Evolutionary conservation across 2,797 vertebrate genomes (phyloP), one percentile per base, ranked within the genome.

Genomic region (Acomys russatus): DNA sequence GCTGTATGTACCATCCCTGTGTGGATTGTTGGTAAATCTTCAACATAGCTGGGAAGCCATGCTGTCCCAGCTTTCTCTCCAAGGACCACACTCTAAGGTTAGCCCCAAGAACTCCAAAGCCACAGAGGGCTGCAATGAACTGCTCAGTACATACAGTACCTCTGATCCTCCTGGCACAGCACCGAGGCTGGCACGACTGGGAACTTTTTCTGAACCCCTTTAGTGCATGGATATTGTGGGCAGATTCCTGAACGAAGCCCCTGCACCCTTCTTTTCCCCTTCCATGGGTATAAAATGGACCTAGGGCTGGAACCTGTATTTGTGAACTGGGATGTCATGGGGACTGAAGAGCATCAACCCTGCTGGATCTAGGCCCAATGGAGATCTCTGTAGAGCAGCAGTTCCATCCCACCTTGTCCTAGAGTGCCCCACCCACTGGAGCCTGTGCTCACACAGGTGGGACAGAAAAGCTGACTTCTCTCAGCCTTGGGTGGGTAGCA

Each of bases 401-500:
- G 86, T 44, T 35, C 76, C 68, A n/a, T 76, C 73, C 71, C 3
- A 82, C 49, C 73, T 71, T 44, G 10, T 82, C 70, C 25, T 71
- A 54, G 20, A 87, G 25, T 82, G 88, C 59, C 49, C 61, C 1
- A 10, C 93, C 91, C 68, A 92, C 12, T 77, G 35, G 22, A 74
- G 83, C 79, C 66, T 66, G 35, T 91, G 97, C 82, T 96, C 95
- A 91, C 93, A 97, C 96, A 97, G 96, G 95, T 97, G 94, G 95
- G 92, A 91, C 18, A 85, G 90, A 86, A 93, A 76, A 77, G 83
- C 49, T 25, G 44, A 90, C 38, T 74, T 74, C 77, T 63, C 78
- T 74, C 23, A 78, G 96, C 76, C 66, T 90, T 74, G 76, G 89
- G 86, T 89, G 71, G 96, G 94, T 23, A 90, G 86, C 91, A 96